Evolutionary conservation across 2,888 invertebrate species (phyloP), one percentile per base, ranked within the genome.

Genomic region (Macrosoma leucophasiata): DNA sequence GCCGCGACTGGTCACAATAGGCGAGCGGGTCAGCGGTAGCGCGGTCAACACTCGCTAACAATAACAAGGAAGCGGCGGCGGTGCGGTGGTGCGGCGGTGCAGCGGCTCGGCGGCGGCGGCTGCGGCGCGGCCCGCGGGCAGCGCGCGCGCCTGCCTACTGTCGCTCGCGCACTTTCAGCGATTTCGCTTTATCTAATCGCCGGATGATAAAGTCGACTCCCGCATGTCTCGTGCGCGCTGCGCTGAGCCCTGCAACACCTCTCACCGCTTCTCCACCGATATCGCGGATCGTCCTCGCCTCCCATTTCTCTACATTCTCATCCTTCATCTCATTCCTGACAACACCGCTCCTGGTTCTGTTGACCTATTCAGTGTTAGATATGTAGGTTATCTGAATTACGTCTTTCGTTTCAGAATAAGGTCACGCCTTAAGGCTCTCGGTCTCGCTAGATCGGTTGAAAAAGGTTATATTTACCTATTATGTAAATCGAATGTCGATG

Each of bases 121-220:
- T 15, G 36, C 22, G 29, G 26, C 35, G 36, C 56, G 55, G 48
- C 50, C 40, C 39, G 49, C 59, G 48, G 44, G 46, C 46, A 46
- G 49, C 55, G 55, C 58, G 65, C 58, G 53, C 62, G 53, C 48
- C 48, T 43, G 56, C 58, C 66, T 64, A 67, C 75, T 67, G 71
- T 62, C 56, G 52, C 50, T 36, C 48, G 50, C 44, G 39, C 46
- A 54, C 43, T 58, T 51, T 51, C 47, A 56, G 56, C 66, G 58
- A 59, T 59, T 62, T 59, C 52, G 62, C 72, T 70, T 70, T 76
- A 77, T 77, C 76, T 76, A 76, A 76, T 76, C 76, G 69, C 53
- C 40, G 56, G 60, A 58, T 53, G 75, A 76, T 75, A 75, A 67
- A 59, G 56, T 50, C 55, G 56, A 52, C 39, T 38, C 41, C 26